Evolutionary conservation across 2,888 invertebrate genomes (phyloP).

Genomic region (Cantharis nigra): DNA sequence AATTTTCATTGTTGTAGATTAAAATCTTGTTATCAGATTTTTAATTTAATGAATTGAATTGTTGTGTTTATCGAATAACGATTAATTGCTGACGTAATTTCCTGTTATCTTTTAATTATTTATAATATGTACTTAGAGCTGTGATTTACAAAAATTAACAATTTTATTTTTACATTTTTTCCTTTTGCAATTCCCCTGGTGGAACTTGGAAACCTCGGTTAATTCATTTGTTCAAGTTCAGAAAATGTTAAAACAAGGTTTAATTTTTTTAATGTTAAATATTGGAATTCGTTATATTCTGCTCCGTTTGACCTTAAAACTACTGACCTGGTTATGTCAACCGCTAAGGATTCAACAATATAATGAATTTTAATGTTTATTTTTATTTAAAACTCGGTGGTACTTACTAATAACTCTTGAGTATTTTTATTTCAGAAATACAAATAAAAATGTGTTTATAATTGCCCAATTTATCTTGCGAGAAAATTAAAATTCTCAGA

Average conservation of each 20-base stretch:
- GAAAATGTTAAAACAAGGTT: not conserved
- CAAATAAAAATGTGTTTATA: not conserved
- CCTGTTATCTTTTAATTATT: not conserved
- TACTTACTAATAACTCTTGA: not conserved
- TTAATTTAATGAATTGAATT: not conserved
- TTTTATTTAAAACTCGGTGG: not conserved
- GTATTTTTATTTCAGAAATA: not conserved
- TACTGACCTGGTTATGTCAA: conserved; percentile 27
- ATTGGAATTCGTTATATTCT: conserved; percentile 8
- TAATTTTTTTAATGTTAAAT: conserved; percentile 1
- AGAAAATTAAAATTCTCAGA: not conserved
- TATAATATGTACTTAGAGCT: not conserved
- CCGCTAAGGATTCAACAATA: conserved; percentile 12
- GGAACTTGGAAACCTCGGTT: not conserved
- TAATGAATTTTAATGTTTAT: not conserved
- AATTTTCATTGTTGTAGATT: not conserved
- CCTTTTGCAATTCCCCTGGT: not conserved
- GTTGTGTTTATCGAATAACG: not conserved
- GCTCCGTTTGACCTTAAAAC: conserved; percentile 25
- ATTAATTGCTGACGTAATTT: not conserved
- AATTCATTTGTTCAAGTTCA: not conserved
- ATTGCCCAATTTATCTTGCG: not conserved
- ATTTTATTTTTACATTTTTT: not conserved
- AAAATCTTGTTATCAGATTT: not conserved
- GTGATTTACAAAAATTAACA: not conserved